A percentile compares a stretch with the other conserved stretches of the same genome.
Conservation (phyloP, 2,113 vertebrate genomes). For the Microcebus murinus region DNA sequence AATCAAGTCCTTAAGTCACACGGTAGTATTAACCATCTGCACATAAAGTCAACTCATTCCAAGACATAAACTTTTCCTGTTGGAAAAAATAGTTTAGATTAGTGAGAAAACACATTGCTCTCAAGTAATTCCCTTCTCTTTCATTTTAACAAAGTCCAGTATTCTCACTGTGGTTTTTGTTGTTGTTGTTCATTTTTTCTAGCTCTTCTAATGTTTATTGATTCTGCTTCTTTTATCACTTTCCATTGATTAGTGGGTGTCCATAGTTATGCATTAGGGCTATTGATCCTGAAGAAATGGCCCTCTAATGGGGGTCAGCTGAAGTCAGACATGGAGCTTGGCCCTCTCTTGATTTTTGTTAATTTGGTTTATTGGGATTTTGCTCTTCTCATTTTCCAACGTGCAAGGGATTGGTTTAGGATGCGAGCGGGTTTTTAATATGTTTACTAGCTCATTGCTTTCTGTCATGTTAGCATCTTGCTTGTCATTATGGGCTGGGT, state of each 20-base stretch:
- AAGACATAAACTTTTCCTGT: background rate
- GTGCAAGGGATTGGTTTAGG: conserved; percentile 64
- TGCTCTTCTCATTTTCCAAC: conserved; percentile 82
- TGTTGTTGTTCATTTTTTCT: background rate
- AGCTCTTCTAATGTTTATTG: conserved; percentile 79
- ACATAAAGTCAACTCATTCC: background rate
- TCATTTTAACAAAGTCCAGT: background rate
- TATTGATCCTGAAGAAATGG: conserved; percentile 84
- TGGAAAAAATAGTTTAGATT: background rate
- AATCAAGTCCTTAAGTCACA: background rate
- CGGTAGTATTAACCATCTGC: background rate
- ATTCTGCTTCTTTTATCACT: conserved; percentile 82
- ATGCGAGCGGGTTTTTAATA: conserved; percentile 31
- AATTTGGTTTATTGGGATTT: conserved; percentile 85
- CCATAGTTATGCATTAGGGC: conserved; percentile 79
- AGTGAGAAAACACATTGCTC: background rate
- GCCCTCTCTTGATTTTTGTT: conserved; percentile 82
- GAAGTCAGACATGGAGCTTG: conserved; percentile 74
- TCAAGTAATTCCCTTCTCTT: background rate
- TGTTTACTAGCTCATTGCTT: conserved; percentile 32
- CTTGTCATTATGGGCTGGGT: background rate
- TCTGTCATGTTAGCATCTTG: background rate
- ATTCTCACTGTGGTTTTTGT: background rate
- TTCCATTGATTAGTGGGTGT: conserved; percentile 79
- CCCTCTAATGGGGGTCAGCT: conserved; percentile 83